These are phyloP conservation scores for Nomada ruficornis DNA, from an alignment of 2,888 invertebrate species.

Conservation along the genomic window DNA sequence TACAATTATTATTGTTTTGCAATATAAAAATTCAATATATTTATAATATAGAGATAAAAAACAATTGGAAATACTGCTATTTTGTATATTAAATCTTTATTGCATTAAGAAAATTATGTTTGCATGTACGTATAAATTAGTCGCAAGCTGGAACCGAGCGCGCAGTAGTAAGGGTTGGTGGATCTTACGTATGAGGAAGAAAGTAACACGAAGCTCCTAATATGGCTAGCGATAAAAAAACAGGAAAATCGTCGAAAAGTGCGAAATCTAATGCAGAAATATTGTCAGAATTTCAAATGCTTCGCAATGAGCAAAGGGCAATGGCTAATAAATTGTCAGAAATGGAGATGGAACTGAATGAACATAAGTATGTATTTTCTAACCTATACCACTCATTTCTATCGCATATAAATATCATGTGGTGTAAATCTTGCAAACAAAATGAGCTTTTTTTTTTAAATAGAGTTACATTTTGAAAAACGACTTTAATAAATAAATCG, in stretches of 20 bases:
- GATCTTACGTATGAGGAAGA: conserved; percentile 32
- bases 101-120: background rate
- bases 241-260: conserved; percentile 74
- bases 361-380: conserved; percentile 92
- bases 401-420: background rate
- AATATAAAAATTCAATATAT: conserved; percentile 6
- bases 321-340: conserved; percentile 95
- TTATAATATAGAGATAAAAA: background rate
- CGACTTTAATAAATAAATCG: background rate
- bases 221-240: conserved; percentile 82
- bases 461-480: background rate
- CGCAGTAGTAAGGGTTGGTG: background rate
- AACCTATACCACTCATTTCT: conserved; percentile 68
- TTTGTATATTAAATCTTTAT: background rate
- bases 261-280: conserved; percentile 89
- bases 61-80: background rate
- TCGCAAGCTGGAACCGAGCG: conserved; percentile 11
- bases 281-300: conserved; percentile 93
- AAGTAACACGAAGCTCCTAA: conserved; percentile 71
- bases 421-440: background rate
- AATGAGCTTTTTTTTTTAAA: no score
- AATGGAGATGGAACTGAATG: conserved; percentile 96
- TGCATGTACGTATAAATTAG: conserved; percentile 3
- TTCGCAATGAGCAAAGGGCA: conserved; percentile 94
- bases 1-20: background rate